A percentile compares a stretch with the other conserved stretches of the same genome.
Conservation (phyloP, 2,113 vertebrate species). For the Dascyllus trimaculatus region DNA sequence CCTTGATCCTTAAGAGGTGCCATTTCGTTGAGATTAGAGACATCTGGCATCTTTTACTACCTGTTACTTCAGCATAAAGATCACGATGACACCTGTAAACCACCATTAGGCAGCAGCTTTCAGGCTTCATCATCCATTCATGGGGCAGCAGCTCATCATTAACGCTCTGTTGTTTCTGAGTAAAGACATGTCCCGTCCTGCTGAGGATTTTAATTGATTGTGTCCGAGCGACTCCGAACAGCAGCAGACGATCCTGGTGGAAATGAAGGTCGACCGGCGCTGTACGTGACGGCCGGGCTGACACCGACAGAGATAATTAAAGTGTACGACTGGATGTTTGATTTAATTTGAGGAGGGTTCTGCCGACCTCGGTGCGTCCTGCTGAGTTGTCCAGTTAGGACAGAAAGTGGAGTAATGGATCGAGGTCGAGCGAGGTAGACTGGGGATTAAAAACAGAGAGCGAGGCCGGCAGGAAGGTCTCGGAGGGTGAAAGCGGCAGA, state of each 20-base stretch:
- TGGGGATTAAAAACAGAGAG: not conserved
- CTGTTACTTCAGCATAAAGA: no score
- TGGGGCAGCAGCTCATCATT: not conserved
- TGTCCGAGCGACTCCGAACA: no score
- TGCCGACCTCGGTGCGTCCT: no score
- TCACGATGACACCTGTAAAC: no score
- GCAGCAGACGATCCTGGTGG: no score
- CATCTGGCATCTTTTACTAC: no score
- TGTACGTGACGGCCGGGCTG: not conserved
- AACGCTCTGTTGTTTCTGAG: not conserved
- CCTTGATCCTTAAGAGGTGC: no score
- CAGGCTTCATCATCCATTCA: not conserved
- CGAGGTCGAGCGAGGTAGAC: not conserved
- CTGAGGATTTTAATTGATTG: not conserved
- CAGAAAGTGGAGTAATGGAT: no score
- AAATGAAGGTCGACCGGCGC: no score
- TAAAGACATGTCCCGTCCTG: not conserved
- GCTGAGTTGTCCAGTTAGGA: no score
- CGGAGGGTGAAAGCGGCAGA: slow-evolving; percentile 6
- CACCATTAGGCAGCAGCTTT: not conserved
- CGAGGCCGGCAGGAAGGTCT: slow-evolving; percentile 1
- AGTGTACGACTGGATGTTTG: not conserved
- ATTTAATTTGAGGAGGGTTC: slow-evolving; percentile 5
- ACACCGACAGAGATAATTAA: not conserved
- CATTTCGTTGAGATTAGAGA: no score